Evolutionary conservation across 2,888 invertebrate species (phyloP).

Genomic region (Cheilosia variabilis): DNA sequence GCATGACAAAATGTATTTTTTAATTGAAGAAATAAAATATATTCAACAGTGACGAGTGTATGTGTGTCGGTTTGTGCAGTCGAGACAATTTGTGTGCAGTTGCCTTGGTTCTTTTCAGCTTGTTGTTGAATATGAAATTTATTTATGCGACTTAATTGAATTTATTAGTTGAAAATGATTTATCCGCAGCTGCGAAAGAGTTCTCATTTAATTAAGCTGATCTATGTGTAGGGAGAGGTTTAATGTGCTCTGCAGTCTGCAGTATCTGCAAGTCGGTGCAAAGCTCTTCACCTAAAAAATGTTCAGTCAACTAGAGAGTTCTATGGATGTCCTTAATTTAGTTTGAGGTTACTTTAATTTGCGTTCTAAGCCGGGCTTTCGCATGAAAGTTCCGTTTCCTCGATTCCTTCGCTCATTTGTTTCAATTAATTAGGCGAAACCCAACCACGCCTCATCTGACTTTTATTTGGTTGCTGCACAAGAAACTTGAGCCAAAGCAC

Average conservation of each 20-base stretch:
- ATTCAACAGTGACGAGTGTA: conserved; percentile 44
- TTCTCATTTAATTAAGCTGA: conserved; percentile 50
- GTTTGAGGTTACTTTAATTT: background rate
- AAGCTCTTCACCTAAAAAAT: too few relatives aligned
- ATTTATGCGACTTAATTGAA: conserved; percentile 69
- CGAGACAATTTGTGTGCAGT: conserved; percentile 56
- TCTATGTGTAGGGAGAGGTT: conserved; percentile 8
- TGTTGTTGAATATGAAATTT: conserved; percentile 58
- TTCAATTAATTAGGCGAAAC: background rate
- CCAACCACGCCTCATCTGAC: background rate
- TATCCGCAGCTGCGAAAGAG: conserved; percentile 56
- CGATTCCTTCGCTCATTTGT: background rate
- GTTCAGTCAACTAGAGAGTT: too few relatives aligned
- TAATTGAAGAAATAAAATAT: conserved; percentile 70
- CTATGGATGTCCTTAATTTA: too few relatives aligned
- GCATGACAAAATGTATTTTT: conserved; percentile 69
- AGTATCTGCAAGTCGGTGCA: too few relatives aligned
- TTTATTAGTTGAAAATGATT: conserved; percentile 69
- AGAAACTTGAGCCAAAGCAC: background rate
- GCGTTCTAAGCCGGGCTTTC: too few relatives aligned
- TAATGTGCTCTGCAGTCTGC: too few relatives aligned
- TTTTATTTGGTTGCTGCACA: conserved; percentile 16
- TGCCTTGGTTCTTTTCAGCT: background rate
- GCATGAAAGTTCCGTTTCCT: too few relatives aligned
- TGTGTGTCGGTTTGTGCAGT: background rate